A percentile compares a stretch with the other conserved stretches of the same genome.
phyloP scores from a whole-genome alignment of 1,140 invertebrate species.

The Trigoniulus corallinus region DNA sequence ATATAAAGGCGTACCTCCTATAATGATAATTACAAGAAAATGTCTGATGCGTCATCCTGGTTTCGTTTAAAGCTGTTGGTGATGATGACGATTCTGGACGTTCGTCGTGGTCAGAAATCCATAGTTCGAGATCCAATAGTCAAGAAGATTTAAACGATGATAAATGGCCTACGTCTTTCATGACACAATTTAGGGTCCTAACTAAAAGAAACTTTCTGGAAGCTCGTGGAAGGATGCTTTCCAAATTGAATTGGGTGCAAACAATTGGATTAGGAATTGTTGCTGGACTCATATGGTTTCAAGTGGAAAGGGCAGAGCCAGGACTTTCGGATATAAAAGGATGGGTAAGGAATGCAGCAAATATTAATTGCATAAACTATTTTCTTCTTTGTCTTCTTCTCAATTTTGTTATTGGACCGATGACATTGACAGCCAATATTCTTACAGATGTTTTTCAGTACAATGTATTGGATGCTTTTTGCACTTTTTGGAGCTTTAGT shows the following conservation, averaged over 20 bases:
- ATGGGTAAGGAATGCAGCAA: conserved; percentile 35
- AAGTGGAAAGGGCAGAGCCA: conserved; percentile 52
- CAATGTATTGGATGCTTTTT: conserved; percentile 74
- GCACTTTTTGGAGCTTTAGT: conserved; percentile 61
- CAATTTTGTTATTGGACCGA: not conserved
- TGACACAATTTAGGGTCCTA: conserved; percentile 55
- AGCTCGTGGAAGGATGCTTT: conserved; percentile 56
- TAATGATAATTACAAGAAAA: too few relatives aligned
- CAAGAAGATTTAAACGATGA: conserved; percentile 14
- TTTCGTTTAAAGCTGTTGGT: not conserved
- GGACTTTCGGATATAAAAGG: conserved; percentile 62
- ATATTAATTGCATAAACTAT: too few relatives aligned
- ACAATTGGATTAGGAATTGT: conserved; percentile 53
- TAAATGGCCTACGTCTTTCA: conserved; percentile 61
- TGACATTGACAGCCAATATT: not conserved
- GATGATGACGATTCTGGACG: conserved; percentile 43
- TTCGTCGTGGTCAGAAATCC: conserved; percentile 49
- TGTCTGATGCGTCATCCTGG: not conserved
- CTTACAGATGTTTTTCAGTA: conserved; percentile 57
- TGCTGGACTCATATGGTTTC: conserved; percentile 62
- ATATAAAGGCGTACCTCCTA: not conserved
- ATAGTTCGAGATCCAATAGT: conserved; percentile 36
- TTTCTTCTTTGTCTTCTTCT: too few relatives aligned
- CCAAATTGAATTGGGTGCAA: conserved; percentile 64
- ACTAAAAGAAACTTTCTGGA: conserved; percentile 63